phyloP scores from a whole-genome alignment of 2,113 vertebrate genomes.

The Telmatochromis bifrenatus region DNA sequence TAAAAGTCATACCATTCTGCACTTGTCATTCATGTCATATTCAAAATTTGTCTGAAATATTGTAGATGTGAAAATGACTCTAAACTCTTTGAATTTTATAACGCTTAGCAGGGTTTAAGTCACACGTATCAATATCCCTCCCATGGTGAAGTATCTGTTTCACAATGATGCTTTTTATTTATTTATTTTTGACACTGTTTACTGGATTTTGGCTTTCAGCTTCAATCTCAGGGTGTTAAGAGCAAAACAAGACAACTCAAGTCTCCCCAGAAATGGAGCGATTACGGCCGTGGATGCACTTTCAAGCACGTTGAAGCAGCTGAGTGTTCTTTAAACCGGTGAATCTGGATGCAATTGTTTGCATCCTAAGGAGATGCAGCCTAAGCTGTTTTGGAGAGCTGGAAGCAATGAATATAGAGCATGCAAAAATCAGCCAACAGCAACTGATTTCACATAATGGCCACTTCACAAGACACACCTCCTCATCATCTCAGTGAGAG shows the following conservation, averaged over 20 bases:
- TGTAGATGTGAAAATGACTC: background rate
- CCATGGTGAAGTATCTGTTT: background rate
- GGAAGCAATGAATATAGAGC: slow-evolving; percentile 48
- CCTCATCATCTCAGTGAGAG: slow-evolving; percentile 51
- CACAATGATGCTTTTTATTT: background rate
- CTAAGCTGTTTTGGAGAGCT: slow-evolving; percentile 12
- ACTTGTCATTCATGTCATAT: background rate
- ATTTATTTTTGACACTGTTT: background rate
- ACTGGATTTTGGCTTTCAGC: background rate
- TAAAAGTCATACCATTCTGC: background rate
- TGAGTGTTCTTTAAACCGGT: background rate
- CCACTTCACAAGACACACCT: slow-evolving; percentile 53
- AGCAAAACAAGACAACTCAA: background rate
- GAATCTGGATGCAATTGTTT: background rate
- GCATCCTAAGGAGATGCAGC: background rate
- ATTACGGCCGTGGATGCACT: background rate
- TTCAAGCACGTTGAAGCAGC: background rate
- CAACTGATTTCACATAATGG: slow-evolving; percentile 61
- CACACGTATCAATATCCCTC: background rate
- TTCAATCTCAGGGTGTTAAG: background rate
- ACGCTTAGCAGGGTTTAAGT: background rate
- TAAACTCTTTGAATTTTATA: background rate
- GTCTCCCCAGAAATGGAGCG: background rate
- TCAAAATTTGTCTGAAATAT: background rate
- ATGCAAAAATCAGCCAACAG: slow-evolving; percentile 29